Base-by-base conservation (phyloP, 37 sponge, comb jelly and placozoan genomes). In the Cladorhizidae sp. region DNA sequence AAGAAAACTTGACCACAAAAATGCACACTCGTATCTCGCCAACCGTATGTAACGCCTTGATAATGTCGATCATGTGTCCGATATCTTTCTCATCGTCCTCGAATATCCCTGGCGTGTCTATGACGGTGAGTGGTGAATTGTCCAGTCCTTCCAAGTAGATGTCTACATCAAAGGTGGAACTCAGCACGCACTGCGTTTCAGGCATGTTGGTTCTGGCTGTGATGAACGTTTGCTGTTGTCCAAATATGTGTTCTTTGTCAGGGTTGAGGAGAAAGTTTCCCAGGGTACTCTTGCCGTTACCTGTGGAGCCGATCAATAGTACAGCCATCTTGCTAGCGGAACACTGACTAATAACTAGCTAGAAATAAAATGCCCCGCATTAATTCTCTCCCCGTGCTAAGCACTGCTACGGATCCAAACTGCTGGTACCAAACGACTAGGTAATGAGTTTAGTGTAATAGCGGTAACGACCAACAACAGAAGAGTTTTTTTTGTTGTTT, bases 61-160 rank as follows among this genome's bases (percentile, higher is more conserved):
- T 73, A 50, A 85, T 57, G 21, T 70, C 36, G 29, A 78, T 72
- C 79, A 78, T 85, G 52, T 85, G 86, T 1, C 6, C 14, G 1
- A 85, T 42, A 42, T 85, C 86, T 43, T 70, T n/a, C 0, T 28
- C 64, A 17, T 38, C 64, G 58, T 49, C 54, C 40, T 85, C 86
- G 52, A 78, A 78, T 29, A 85, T 33, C 0, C 86, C 86, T 1
- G 86, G 86, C 26, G 86, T 85, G 36, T 85, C 86, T 17, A 85
- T 78, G 18, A 85, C 57, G 25, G 67, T 70, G 2, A 74, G 21
- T 20, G 15, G 36, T 18, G 50, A 45, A 8, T 25, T 22, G 1
- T 26, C 15, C 31, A 64, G 8, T 1, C 42, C 37, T 80, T 69
- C 56, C 56, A 51, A 7, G 5, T 7, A 5, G 55, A 55, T 39